Conservation (phyloP, 2,888 invertebrate species). For the Heliconius hortense region DNA sequence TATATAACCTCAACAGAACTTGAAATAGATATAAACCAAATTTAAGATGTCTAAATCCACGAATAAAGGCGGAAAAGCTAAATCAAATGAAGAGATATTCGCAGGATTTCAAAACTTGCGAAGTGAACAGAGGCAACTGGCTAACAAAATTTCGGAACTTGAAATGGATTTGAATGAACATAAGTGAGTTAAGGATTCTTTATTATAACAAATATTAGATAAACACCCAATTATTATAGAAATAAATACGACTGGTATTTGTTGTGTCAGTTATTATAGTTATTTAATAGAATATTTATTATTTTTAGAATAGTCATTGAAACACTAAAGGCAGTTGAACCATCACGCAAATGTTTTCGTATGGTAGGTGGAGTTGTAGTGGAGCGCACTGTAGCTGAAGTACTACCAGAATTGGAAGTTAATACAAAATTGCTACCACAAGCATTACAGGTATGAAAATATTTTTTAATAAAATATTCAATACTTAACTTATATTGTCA, state of each 20-base stretch:
- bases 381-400: slow-evolving; percentile 95
- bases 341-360: slow-evolving; percentile 93
- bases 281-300: background rate
- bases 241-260: background rate
- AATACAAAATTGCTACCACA: slow-evolving; percentile 89
- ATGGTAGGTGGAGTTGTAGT: slow-evolving; percentile 97
- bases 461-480: background rate
- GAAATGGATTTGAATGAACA: slow-evolving; percentile 98
- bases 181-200: slow-evolving; percentile 84
- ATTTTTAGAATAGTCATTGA: slow-evolving; percentile 93
- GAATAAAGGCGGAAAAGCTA: slow-evolving; percentile 69
- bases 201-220: background rate
- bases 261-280: background rate
- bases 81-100: slow-evolving; percentile 90
- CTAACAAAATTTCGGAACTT: slow-evolving; percentile 94
- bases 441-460: slow-evolving; percentile 31
- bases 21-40: slow-evolving; percentile 6
- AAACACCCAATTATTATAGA: background rate
- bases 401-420: slow-evolving; percentile 90
- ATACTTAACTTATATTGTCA: background rate
- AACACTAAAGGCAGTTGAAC: slow-evolving; percentile 92
- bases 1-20: slow-evolving; percentile 12
- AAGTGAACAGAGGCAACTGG: slow-evolving; percentile 92
- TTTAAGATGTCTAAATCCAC: slow-evolving; percentile 60
- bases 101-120: slow-evolving; percentile 93